phyloP scores from a whole-genome alignment of 2,113 vertebrate genomes.

The Pyxicephalus adspersus region DNA sequence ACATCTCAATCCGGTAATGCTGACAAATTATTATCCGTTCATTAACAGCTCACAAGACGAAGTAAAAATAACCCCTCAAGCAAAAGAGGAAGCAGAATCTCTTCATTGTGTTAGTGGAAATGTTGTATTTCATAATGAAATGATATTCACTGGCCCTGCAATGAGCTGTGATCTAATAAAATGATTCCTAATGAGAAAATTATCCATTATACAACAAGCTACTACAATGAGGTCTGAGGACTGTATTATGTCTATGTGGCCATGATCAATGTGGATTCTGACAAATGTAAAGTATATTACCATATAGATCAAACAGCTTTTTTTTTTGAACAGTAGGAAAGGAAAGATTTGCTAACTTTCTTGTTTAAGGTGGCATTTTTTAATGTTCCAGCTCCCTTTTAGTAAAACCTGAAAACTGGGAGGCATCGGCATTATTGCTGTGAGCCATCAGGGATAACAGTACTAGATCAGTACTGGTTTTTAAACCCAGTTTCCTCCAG shows the following conservation, averaged over 20 bases:
- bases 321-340: neutral
- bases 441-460: too few species aligned
- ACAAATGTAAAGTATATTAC: too few species aligned
- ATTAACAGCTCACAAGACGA: neutral
- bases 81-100: neutral
- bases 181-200: slow-evolving; percentile 29
- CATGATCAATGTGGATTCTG: too few species aligned
- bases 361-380: too few species aligned
- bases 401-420: too few species aligned
- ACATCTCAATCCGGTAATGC: neutral
- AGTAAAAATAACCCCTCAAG: neutral
- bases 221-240: neutral
- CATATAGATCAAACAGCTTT: neutral
- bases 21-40: neutral
- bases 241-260: slow-evolving; percentile 5
- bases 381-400: too few species aligned
- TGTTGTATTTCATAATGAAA: slow-evolving; percentile 27
- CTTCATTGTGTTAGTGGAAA: slow-evolving; percentile 19
- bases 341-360: too few species aligned
- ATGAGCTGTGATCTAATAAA: neutral
- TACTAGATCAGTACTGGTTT: too few species aligned
- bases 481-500: too few species aligned
- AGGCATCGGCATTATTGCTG: too few species aligned
- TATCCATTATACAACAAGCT: neutral
- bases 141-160: slow-evolving; percentile 2